Evolutionary conservation across 2,113 vertebrate species (phyloP).

Genomic region (Phycodurus eques): DNA sequence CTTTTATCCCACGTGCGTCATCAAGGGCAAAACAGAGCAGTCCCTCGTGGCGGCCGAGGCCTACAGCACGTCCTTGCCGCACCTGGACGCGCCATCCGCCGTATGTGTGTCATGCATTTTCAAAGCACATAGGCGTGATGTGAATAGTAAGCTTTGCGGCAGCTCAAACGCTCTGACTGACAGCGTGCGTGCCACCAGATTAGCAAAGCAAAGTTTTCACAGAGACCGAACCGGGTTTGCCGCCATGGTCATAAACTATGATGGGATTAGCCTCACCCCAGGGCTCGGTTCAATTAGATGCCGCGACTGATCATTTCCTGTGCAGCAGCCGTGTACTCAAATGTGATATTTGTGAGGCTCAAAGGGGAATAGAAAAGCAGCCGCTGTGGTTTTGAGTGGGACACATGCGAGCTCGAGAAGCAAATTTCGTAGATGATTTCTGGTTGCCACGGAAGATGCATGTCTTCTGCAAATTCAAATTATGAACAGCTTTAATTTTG

Average conservation of each 20-base stretch:
- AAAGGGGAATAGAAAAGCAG: slow-evolving; percentile 19
- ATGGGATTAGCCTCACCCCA: slow-evolving; percentile 13
- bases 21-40: slow-evolving; percentile 59
- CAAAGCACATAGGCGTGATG: slow-evolving; percentile 58
- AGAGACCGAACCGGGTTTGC: slow-evolving; percentile 9
- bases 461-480: not conserved
- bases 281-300: slow-evolving; percentile 9
- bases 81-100: slow-evolving; percentile 20
- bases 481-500: not conserved
- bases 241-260: slow-evolving; percentile 3
- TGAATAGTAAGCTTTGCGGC: slow-evolving; percentile 46
- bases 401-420: not conserved
- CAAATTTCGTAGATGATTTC: not conserved
- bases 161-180: slow-evolving; percentile 54
- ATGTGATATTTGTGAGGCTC: slow-evolving; percentile 13
- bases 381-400: not conserved
- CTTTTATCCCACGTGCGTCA: slow-evolving; percentile 42
- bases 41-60: slow-evolving; percentile 60
- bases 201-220: not conserved
- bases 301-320: slow-evolving; percentile 1
- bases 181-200: slow-evolving; percentile 3
- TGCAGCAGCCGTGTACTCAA: not conserved
- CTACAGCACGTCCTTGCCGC: slow-evolving; percentile 53
- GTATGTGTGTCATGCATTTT: slow-evolving; percentile 58
- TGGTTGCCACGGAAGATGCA: not conserved